Base-by-base conservation (phyloP, 2,888 invertebrate genomes). In the Spodoptera picta region DNA sequence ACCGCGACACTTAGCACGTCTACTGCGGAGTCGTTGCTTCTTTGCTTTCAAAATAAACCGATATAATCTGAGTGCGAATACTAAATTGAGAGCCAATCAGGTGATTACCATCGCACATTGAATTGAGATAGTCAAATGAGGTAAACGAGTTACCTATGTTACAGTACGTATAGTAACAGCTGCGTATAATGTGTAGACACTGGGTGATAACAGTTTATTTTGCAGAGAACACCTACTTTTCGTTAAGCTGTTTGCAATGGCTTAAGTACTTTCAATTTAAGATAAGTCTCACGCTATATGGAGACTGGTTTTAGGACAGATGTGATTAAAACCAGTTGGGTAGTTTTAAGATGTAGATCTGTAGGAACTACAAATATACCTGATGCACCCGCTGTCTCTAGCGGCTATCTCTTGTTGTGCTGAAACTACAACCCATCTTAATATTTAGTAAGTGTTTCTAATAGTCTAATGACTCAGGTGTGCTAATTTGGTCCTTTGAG, bases 31-130 rank as follows among this genome's bases (percentile, higher is more conserved):
- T 65, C 63, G n/a, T 61, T 65, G 55, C 69, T 69, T 71, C 63
- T 71, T 74, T 69, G 60, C 71, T 65, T 72, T 72, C 41, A 69
- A 72, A 72, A 75, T 70, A 75, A 72, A 69, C 60, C 57, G 65
- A 72, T 64, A 75, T 72, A 56, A 74, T 69, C 75, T 45, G 75
- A 45, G 12, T 75, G 54, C 48, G 65, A 66, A 54, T 65, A 64
- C 55, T 59, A 60, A 69, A 65, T 59, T 55, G 53, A 64, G 57
- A 75, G 65, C 60, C 71, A 55, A 72, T 75, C 71, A 75, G 60
- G 19, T 75, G 71, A 75, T 72, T 60, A 72, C 51, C 24, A 72
- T 75, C 71, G 56, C 70, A 59, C 53, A 75, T 72, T 69, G 69
- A 75, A 69, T 75, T 75, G 57, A 70, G 57, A 65, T 65, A 60